A percentile compares a stretch with the other conserved stretches of the same genome.
phyloP scores from a whole-genome alignment of 1,140 invertebrate species.

The Paralvinella palmiformis region DNA sequence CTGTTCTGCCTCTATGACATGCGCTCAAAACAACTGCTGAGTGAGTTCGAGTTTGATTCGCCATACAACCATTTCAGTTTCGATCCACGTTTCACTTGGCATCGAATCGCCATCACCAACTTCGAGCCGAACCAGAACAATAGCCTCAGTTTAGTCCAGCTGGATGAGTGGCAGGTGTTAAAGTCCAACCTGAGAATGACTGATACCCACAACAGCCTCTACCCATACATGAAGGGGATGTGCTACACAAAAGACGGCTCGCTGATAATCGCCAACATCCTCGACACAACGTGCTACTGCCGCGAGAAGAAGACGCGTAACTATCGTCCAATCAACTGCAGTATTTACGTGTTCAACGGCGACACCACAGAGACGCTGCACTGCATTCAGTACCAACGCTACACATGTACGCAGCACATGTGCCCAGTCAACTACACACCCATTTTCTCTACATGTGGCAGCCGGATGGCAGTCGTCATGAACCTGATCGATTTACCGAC shows the following conservation, averaged over 20 bases:
- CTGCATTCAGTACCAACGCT: conserved; percentile 47
- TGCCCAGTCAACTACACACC: conserved; percentile 48
- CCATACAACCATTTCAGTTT: conserved; percentile 42
- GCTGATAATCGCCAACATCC: conserved; percentile 42
- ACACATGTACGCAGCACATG: conserved; percentile 41
- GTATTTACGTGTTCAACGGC: conserved; percentile 44
- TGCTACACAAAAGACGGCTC: conserved; percentile 43
- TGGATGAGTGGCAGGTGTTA: conserved; percentile 36
- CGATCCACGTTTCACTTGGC: conserved; percentile 42
- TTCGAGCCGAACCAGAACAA: conserved; percentile 39
- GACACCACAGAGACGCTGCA: conserved; percentile 43
- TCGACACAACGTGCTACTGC: conserved; percentile 39
- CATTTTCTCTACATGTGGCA: conserved; percentile 44
- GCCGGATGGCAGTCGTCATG: conserved; percentile 46
- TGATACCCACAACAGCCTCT: conserved; percentile 34
- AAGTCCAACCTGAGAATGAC: conserved; percentile 37
- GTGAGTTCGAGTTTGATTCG: conserved; percentile 33
- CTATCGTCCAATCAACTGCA: conserved; percentile 21
- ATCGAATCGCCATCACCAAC: conserved; percentile 45
- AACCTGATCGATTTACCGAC: conserved; percentile 36
- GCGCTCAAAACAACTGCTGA: conserved; percentile 32
- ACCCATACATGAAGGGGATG: conserved; percentile 40
- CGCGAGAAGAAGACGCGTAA: conserved; percentile 35
- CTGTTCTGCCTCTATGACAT: conserved; percentile 38
- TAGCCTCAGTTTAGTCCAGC: conserved; percentile 35